Evolutionary conservation across 2,888 invertebrate species (phyloP).

Genomic region (Tricholauxania praeusta): DNA sequence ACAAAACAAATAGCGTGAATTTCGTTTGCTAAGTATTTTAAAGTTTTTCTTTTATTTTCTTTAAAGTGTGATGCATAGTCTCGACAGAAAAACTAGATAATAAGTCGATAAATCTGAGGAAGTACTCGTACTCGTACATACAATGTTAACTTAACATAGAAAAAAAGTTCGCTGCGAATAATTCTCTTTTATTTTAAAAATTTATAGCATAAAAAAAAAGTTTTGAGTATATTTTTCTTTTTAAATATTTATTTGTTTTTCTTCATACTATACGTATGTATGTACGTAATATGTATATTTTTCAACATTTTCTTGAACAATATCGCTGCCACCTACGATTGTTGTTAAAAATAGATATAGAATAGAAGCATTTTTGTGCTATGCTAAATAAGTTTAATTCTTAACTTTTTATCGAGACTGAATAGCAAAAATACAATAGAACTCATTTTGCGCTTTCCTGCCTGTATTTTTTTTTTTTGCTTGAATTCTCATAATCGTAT

Average conservation of each 20-base stretch:
- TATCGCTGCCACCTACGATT: slow-evolving; percentile 66
- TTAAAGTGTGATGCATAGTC: too few relatives aligned
- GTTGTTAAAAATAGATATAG: slow-evolving; percentile 63
- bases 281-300: slow-evolving; percentile 10
- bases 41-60: too few relatives aligned
- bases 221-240: slow-evolving; percentile 47
- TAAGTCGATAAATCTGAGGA: too few relatives aligned
- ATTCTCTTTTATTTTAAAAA: not conserved
- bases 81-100: too few relatives aligned
- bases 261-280: not conserved
- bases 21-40: slow-evolving; percentile 11
- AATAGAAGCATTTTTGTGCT: too few relatives aligned
- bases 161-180: not conserved
- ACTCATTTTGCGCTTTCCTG: too few relatives aligned
- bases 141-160: too few relatives aligned
- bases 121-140: too few relatives aligned
- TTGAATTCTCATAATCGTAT: too few relatives aligned
- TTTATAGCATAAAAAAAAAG: slow-evolving; percentile 18
- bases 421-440: not conserved
- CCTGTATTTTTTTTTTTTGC: too few relatives aligned
- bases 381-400: too few relatives aligned
- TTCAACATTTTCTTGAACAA: slow-evolving; percentile 48
- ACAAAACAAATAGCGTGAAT: slow-evolving; percentile 20
- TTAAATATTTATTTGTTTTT: slow-evolving; percentile 42
- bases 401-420: not conserved